Evolutionary conservation across 2,888 invertebrate species (phyloP).

Genomic region (Pandemis heparana): DNA sequence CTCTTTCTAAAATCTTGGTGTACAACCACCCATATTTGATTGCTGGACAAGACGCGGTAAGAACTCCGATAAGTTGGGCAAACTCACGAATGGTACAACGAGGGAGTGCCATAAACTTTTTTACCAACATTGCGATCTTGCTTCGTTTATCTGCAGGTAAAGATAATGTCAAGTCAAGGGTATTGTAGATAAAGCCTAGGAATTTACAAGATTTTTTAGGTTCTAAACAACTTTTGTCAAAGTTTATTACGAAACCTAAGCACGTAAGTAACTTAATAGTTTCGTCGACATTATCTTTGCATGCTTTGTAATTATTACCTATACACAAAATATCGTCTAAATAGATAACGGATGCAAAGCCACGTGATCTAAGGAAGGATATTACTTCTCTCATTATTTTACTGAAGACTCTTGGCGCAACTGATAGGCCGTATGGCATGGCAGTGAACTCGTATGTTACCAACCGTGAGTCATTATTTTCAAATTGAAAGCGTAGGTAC

Average conservation of each 20-base stretch:
- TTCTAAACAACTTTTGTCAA: neutral
- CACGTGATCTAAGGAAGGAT: neutral
- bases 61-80: constrained; percentile 37
- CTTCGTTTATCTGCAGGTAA: neutral
- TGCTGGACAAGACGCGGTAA: constrained; percentile 40
- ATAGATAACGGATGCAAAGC: neutral
- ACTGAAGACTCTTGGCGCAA: constrained; percentile 1
- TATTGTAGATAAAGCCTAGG: neutral
- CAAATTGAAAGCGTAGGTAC: constrained; percentile 10
- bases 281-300: neutral
- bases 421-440: neutral
- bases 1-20: constrained; percentile 40
- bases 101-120: neutral
- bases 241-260: neutral
- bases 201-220: neutral
- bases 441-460: neutral
- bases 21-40: constrained; percentile 40
- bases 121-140: neutral
- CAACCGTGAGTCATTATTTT: neutral
- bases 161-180: neutral
- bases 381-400: constrained; percentile 16
- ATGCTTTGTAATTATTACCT: neutral
- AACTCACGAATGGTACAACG: constrained; percentile 37
- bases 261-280: neutral
- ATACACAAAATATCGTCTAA: constrained; percentile 17